A percentile compares a stretch with the other conserved stretches of the same genome.
Conservation (phyloP, 2,888 invertebrate species). For the Mythimna impura region DNA sequence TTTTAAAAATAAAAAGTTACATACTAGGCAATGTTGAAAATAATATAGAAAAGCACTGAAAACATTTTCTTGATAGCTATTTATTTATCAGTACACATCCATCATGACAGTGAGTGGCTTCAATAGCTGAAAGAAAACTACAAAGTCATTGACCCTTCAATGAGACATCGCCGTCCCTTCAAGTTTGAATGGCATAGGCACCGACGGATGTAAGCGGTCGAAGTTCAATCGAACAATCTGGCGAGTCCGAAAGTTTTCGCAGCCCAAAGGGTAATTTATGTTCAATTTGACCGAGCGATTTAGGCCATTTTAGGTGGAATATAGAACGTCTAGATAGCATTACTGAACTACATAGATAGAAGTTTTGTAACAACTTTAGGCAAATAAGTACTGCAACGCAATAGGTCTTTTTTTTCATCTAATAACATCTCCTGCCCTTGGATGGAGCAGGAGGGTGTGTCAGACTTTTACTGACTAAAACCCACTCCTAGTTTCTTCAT, state of each 20-base stretch:
- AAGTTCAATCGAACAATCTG: conserved; percentile 42
- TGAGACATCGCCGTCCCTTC: conserved; percentile 25
- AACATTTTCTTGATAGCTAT: neutral
- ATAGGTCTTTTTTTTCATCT: no score
- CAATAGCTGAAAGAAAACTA: conserved; percentile 17
- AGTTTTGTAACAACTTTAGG: no score
- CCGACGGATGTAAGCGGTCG: conserved; percentile 23
- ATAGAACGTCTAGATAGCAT: neutral
- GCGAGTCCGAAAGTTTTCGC: conserved; percentile 26
- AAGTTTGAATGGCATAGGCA: conserved; percentile 43
- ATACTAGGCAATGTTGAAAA: neutral
- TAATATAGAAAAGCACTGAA: neutral
- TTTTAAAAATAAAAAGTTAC: no score
- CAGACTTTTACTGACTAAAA: no score
- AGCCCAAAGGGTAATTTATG: conserved; percentile 24
- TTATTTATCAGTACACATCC: neutral
- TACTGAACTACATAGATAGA: neutral
- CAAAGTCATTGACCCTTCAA: conserved; percentile 26
- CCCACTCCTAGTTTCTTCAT: no score
- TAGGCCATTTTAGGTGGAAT: conserved; percentile 10
- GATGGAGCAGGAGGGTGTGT: no score
- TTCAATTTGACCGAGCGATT: conserved; percentile 24
- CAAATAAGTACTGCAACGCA: no score
- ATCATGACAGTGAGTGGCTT: neutral
- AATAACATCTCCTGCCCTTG: no score